phyloP scores from a whole-genome alignment of 2,113 vertebrate genomes.

The Sebastes fasciatus region DNA sequence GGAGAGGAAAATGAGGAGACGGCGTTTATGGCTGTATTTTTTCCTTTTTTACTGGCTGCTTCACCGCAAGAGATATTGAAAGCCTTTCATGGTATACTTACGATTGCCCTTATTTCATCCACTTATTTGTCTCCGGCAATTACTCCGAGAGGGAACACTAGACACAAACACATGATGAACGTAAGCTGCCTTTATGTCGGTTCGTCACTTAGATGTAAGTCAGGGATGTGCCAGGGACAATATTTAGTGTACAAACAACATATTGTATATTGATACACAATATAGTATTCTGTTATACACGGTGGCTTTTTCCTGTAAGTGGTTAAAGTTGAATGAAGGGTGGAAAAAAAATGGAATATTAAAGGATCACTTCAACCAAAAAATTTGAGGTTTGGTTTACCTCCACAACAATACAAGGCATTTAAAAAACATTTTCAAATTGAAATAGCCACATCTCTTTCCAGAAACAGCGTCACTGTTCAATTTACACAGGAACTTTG shows the following conservation, averaged over 20 bases:
- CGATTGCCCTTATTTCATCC: conserved; percentile 68
- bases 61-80: conserved; percentile 77
- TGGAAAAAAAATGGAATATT: neutral
- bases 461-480: neutral
- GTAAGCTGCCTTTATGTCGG: conserved; percentile 40
- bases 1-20: conserved; percentile 69
- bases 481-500: neutral
- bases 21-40: conserved; percentile 67
- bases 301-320: conserved; percentile 6
- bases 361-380: neutral
- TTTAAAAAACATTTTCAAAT: neutral
- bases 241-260: conserved; percentile 16
- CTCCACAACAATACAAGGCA: neutral
- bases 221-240: neutral
- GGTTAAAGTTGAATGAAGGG: neutral
- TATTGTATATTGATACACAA: neutral
- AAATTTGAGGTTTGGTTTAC: neutral
- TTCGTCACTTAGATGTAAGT: conserved; percentile 42
- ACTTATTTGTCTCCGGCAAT: conserved; percentile 77
- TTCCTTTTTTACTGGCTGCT: conserved; percentile 63
- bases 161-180: conserved; percentile 51
- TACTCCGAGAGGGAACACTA: conserved; percentile 45
- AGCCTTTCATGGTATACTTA: conserved; percentile 75
- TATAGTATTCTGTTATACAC: neutral
- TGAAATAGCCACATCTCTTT: neutral